These are phyloP conservation scores for Tachuris rubrigastra DNA, from an alignment of 2,113 vertebrate species.

Conservation along the genomic window DNA sequence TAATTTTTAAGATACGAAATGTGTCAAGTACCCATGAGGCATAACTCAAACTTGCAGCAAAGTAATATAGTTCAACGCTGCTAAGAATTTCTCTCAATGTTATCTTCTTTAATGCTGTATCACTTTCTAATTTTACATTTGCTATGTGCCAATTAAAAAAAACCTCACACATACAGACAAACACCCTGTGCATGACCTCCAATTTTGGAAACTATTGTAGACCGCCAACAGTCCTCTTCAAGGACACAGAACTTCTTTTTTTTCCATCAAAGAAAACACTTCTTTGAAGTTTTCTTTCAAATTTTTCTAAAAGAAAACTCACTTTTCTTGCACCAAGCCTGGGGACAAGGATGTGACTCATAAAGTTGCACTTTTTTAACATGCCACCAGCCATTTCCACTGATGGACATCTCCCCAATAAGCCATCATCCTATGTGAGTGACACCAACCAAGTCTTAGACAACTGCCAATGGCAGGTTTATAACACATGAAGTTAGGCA, in stretches of 20 bases:
- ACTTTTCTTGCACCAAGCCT: not conserved
- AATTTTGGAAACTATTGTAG: not conserved
- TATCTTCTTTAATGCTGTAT: not conserved
- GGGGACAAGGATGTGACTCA: not conserved
- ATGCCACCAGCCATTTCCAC: not conserved
- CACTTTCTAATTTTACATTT: constrained; percentile 3
- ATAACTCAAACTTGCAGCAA: not conserved
- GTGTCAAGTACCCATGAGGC: not conserved
- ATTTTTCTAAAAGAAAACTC: not conserved
- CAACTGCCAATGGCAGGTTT: not conserved
- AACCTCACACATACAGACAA: not conserved
- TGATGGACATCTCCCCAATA: not conserved
- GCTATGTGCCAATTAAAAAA: not conserved
- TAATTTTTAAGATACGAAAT: not conserved
- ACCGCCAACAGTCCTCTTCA: not conserved
- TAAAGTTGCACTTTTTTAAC: not conserved
- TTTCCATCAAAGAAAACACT: constrained; percentile 22
- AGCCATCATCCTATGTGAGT: not conserved
- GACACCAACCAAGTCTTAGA: not conserved
- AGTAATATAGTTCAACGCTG: not conserved
- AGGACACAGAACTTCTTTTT: constrained; percentile 10
- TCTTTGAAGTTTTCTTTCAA: constrained; percentile 17
- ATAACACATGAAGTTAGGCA: not conserved
- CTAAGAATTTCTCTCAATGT: not conserved
- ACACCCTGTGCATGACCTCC: fast-evolving